A percentile compares a stretch with the other conserved stretches of the same genome.
phyloP scores from a whole-genome alignment of 2,113 vertebrate species.

The Craseonycteris thonglongyai region DNA sequence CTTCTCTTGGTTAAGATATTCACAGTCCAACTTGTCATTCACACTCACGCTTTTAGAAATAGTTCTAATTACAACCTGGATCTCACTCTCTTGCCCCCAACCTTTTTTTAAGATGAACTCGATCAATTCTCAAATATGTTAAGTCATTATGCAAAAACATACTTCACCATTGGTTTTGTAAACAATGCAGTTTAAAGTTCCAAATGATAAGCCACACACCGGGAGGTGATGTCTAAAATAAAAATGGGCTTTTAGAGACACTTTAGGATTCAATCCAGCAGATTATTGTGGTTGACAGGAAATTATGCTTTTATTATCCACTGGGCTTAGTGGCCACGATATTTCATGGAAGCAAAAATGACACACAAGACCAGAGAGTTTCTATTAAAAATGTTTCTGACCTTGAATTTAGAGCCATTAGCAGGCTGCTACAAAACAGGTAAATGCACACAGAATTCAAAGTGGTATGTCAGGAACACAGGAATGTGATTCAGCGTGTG shows the following conservation, averaged over 20 bases:
- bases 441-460: constrained; percentile 47
- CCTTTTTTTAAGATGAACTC: constrained; percentile 42
- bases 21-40: constrained; percentile 37
- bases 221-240: neutral
- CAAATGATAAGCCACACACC: neutral
- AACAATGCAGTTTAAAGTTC: constrained; percentile 3
- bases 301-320: constrained; percentile 54
- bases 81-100: constrained; percentile 26
- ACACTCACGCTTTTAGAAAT: neutral
- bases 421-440: constrained; percentile 43
- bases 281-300: constrained; percentile 52
- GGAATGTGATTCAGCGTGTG: neutral
- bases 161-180: neutral
- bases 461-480: neutral
- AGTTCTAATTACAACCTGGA: constrained; percentile 6
- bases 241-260: neutral
- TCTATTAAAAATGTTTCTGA: constrained; percentile 48
- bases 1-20: neutral
- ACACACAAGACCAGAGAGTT: constrained; percentile 12
- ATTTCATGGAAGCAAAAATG: constrained; percentile 45
- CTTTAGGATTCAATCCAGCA: constrained; percentile 7
- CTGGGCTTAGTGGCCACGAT: constrained; percentile 17
- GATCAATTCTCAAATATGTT: constrained; percentile 15
- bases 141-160: constrained; percentile 36
- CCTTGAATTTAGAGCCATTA: constrained; percentile 50